Evolutionary conservation across 2,113 vertebrate species (phyloP).

Genomic region (Rhegmatorhina hoffmannsi): DNA sequence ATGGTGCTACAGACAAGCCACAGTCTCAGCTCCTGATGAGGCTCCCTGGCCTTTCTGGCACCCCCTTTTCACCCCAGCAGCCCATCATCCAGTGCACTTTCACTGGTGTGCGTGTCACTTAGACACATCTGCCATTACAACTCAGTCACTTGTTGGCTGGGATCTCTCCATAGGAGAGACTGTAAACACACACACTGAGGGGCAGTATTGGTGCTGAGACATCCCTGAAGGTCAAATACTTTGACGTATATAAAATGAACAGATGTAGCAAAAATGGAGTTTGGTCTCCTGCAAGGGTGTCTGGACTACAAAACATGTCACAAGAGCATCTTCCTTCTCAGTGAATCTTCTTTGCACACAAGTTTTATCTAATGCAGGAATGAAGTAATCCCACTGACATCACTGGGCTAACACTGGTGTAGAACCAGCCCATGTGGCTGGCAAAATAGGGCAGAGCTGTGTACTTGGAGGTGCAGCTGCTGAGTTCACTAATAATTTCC

Average conservation of each 20-base stretch:
- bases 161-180: neutral
- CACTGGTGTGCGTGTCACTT: neutral
- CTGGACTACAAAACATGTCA: neutral
- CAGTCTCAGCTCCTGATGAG: neutral
- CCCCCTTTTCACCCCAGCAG: neutral
- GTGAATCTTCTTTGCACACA: neutral
- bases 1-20: neutral
- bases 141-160: neutral
- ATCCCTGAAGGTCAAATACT: neutral
- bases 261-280: neutral
- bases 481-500: neutral
- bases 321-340: neutral
- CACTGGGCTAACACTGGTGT: neutral
- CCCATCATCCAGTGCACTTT: neutral
- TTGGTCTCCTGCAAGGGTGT: neutral
- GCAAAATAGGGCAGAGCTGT: constrained; percentile 13
- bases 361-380: neutral
- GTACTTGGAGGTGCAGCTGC: neutral
- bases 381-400: constrained; percentile 8
- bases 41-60: neutral
- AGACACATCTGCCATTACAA: neutral
- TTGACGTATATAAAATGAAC: neutral
- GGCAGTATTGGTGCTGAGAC: neutral
- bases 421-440: neutral
- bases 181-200: neutral